Evolutionary conservation across 2,113 vertebrate genomes (phyloP).

Genomic region (Bagarius yarrelli): DNA sequence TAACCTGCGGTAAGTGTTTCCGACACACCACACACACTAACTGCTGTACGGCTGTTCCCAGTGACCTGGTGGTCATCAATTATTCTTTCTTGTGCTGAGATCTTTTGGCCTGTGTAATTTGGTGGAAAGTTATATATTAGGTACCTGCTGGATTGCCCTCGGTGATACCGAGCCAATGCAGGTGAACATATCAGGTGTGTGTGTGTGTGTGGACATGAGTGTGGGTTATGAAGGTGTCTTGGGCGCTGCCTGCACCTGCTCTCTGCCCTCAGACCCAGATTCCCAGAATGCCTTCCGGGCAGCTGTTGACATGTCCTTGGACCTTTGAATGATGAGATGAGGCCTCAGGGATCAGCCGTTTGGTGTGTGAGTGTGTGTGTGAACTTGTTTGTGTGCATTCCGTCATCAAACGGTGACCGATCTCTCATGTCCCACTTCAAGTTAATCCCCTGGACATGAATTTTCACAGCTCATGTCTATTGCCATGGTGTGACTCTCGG

Average conservation of each 20-base stretch:
- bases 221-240: conserved; percentile 58
- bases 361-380: conserved; percentile 53
- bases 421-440: conserved; percentile 57
- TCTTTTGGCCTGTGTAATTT: conserved; percentile 43
- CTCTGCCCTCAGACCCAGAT: conserved; percentile 69
- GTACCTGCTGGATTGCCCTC: not conserved
- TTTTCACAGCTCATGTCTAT: conserved; percentile 63
- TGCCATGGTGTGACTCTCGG: conserved; percentile 43
- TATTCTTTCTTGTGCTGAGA: conserved; percentile 51
- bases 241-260: conserved; percentile 69
- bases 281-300: conserved; percentile 72
- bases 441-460: conserved; percentile 68
- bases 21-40: not conserved
- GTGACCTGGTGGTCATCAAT: conserved; percentile 49
- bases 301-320: conserved; percentile 71
- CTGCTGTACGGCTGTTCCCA: conserved; percentile 20
- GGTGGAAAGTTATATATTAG: conserved; percentile 15
- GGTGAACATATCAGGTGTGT: conserved; percentile 65
- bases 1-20: conserved; percentile 20
- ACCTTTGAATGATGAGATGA: conserved; percentile 42
- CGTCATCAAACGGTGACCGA: conserved; percentile 59
- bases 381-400: conserved; percentile 49
- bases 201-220: conserved; percentile 40
- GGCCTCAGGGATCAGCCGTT: conserved; percentile 60
- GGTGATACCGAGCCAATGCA: conserved; percentile 43